These are phyloP conservation scores for Camponotus vicinus DNA, from an alignment of 1,140 invertebrate species.

Conservation along the genomic window DNA sequence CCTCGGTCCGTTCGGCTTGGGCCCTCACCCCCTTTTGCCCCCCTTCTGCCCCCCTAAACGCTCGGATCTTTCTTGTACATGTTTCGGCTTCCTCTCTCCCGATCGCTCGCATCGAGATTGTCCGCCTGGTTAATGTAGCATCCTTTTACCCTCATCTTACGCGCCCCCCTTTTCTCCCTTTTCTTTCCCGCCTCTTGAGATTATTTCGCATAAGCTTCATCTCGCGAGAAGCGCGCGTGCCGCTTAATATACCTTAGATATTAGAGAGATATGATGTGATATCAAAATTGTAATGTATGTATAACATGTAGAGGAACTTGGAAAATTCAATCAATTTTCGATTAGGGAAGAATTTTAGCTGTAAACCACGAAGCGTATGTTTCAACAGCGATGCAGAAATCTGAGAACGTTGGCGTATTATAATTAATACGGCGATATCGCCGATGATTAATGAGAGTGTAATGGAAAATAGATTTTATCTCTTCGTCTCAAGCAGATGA, in stretches of 20 bases:
- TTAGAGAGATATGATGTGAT: background rate
- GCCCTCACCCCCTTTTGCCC: conserved; percentile 59
- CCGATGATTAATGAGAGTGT: background rate
- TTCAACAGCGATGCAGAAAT: conserved; percentile 1
- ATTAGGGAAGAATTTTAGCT: background rate
- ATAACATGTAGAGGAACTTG: background rate
- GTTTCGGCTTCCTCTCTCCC: conserved; percentile 69
- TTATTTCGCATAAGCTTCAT: background rate
- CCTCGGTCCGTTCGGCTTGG: conserved; percentile 76
- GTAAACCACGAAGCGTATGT: background rate
- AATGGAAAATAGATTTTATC: conserved; percentile 18
- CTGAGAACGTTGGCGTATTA: background rate
- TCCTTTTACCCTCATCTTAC: conserved; percentile 72
- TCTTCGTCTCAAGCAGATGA: background rate
- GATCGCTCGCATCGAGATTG: conserved; percentile 43
- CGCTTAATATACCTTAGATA: background rate
- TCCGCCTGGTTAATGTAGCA: conserved; percentile 69
- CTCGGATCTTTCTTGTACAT: conserved; percentile 72
- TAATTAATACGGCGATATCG: background rate
- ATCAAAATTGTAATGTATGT: background rate
- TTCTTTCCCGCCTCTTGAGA: too few relatives aligned
- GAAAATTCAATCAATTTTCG: background rate
- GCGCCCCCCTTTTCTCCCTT: conserved; percentile 32
- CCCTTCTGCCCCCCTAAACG: conserved; percentile 62
- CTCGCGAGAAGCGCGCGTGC: background rate